A percentile compares a stretch with the other conserved stretches of the same genome.
Evolutionary conservation across 2,888 invertebrate genomes (phyloP).

Genomic region (Unio delphinus): DNA sequence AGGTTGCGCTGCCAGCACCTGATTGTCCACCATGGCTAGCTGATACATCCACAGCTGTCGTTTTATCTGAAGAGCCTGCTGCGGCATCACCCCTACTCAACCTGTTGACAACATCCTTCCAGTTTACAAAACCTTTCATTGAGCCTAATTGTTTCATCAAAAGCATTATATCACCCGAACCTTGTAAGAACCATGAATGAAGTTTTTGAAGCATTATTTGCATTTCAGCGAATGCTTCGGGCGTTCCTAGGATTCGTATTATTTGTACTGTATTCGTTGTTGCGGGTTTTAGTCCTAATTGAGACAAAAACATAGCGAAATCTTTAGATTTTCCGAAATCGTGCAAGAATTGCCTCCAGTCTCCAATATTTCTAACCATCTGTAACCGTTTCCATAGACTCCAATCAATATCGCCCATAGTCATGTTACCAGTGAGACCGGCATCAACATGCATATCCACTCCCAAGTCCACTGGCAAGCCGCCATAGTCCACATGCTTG

Average conservation of each 20-base stretch:
- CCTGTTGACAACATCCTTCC: constrained; percentile 25
- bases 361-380: constrained; percentile 17
- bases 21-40: no score
- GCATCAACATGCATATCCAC: constrained; percentile 21
- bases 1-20: no score
- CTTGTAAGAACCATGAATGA: constrained; percentile 13
- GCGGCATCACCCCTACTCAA: not conserved
- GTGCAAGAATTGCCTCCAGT: constrained; percentile 30
- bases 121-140: constrained; percentile 32
- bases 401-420: constrained; percentile 30
- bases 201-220: constrained; percentile 26
- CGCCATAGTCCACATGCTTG: constrained; percentile 32
- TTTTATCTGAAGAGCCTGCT: no score
- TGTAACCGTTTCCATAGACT: constrained; percentile 26
- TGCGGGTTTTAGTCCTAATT: constrained; percentile 42
- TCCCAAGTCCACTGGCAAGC: constrained; percentile 33
- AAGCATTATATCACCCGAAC: constrained; percentile 17
- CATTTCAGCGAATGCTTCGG: constrained; percentile 33
- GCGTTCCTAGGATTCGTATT: constrained; percentile 38
- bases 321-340: constrained; percentile 40
- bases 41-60: no score
- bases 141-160: constrained; percentile 27
- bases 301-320: constrained; percentile 40
- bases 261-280: constrained; percentile 41
- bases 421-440: constrained; percentile 27